A percentile compares a stretch with the other conserved stretches of the same genome.
Evolutionary conservation across 2,797 vertebrate species (phyloP).

Genomic region (Coilia nasus): DNA sequence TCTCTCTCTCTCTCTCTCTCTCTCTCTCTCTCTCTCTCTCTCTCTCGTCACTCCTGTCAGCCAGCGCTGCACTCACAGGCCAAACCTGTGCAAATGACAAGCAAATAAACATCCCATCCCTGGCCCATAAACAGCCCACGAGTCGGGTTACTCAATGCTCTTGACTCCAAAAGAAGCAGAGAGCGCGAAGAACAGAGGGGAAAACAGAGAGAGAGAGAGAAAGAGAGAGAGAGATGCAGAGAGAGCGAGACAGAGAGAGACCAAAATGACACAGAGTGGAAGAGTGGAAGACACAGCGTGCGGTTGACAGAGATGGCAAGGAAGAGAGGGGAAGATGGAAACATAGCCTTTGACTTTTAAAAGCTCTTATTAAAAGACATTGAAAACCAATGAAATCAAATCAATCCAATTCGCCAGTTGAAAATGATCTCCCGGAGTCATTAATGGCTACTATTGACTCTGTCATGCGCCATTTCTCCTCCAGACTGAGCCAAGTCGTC

Average conservation of each 20-base stretch:
- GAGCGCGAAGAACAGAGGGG: background rate
- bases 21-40: background rate
- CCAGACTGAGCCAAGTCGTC: background rate
- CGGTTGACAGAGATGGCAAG: too few relatives aligned
- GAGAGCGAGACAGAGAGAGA: background rate
- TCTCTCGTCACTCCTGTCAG: conserved; percentile 13
- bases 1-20: background rate
- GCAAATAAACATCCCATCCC: conserved; percentile 72
- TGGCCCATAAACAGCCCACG: conserved; percentile 68
- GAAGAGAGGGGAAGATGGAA: background rate
- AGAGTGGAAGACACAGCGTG: background rate
- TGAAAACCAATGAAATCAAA: conserved; percentile 14
- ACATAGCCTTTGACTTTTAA: background rate
- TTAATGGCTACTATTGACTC: conserved; percentile 4
- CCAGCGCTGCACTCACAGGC: conserved; percentile 1
- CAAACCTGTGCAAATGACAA: conserved; percentile 42
- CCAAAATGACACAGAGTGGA: background rate
- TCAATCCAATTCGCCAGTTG: background rate
- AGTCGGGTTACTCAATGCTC: conserved; percentile 64
- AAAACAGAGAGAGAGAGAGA: background rate
- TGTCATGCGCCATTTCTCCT: background rate
- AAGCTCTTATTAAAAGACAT: background rate
- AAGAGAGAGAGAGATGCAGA: background rate
- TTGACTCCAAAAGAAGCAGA: background rate
- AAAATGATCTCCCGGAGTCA: background rate